Percentiles rank a stretch among this genome's conserved stretches.
These are phyloP conservation scores for Notocelia uddmanniana DNA, from an alignment of 2,888 invertebrate species.

Conservation along the genomic window DNA sequence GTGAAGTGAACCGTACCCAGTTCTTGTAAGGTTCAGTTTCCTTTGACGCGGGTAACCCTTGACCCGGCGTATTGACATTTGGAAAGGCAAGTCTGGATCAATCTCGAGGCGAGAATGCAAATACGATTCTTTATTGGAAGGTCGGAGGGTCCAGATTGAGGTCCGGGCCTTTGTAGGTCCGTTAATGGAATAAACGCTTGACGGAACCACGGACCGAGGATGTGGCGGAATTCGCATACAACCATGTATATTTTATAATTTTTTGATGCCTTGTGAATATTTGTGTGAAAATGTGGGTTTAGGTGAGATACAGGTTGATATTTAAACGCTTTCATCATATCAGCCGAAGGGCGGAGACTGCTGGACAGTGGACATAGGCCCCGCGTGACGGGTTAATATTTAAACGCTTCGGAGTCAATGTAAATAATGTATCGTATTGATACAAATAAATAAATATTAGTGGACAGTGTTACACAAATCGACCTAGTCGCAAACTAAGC, in stretches of 20 bases:
- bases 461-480: too few species aligned
- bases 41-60: constrained; percentile 52
- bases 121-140: constrained; percentile 74
- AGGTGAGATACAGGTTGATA: too few species aligned
- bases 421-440: too few species aligned
- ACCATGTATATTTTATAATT: constrained; percentile 13
- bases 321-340: neutral
- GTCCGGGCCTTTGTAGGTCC: constrained; percentile 73
- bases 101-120: constrained; percentile 73
- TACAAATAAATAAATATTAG: too few species aligned
- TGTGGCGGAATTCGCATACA: constrained; percentile 15
- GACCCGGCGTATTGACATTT: constrained; percentile 71
- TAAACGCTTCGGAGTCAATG: too few species aligned
- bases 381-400: too few species aligned
- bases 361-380: too few species aligned
- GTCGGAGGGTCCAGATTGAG: constrained; percentile 65
- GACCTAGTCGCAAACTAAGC: too few species aligned
- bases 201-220: constrained; percentile 25
- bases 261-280: constrained; percentile 2
- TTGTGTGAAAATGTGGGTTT: neutral
- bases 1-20: neutral
- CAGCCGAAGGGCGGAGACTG: too few species aligned
- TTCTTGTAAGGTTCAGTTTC: constrained; percentile 2
- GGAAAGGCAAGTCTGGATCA: constrained; percentile 70
- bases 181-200: constrained; percentile 77